Base-by-base conservation (phyloP, 2,888 invertebrate genomes). In the Polyploca ridens region DNA sequence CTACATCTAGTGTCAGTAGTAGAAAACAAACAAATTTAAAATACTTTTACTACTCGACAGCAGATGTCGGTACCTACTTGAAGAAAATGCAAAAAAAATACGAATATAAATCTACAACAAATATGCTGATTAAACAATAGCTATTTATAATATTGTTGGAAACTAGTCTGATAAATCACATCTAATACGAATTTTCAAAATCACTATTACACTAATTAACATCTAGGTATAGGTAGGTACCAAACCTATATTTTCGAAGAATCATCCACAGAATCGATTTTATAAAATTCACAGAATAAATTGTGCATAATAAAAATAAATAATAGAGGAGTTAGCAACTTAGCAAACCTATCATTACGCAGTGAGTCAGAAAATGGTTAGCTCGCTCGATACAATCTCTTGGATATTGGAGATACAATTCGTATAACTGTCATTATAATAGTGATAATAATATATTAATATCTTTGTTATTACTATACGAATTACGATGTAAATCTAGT, bases 321-420 rank as follows among this genome's bases (percentile, higher is more conserved):
- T 86, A 84, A 85, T 74, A 73, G 79, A 84, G 82, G 54, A 54
- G 54, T 54, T 54, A 54, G 54, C 54, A 54, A 54, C 54, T 54
- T 54, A 54, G 78, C 74, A 73, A 72, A 84, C 87, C 88, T 88
- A 86, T 89, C 75, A 90, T 90, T 90, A 90, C 76, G 69, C 77
- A 79, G 83, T 87, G 88, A 87, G 77, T 88, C 87, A 86, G 82
- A 74, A 66, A 61, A 62, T 54, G 54, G 19, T 54, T 54, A 16
- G 54, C 19, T 54, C 19, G 54, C 54, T 68, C 75, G 85, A 83
- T 87, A 84, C 74, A 73, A 83, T 87, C 82, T 78, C 65, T 64
- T 64, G 61, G 61, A 44, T 64, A 69, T 71, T 71, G 73, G 71
- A 72, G 73, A 69, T 70, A 73, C 70, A 68, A 68, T 66, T 72